phyloP scores from a whole-genome alignment of 2,113 vertebrate species.

The Calidris pygmaea region DNA sequence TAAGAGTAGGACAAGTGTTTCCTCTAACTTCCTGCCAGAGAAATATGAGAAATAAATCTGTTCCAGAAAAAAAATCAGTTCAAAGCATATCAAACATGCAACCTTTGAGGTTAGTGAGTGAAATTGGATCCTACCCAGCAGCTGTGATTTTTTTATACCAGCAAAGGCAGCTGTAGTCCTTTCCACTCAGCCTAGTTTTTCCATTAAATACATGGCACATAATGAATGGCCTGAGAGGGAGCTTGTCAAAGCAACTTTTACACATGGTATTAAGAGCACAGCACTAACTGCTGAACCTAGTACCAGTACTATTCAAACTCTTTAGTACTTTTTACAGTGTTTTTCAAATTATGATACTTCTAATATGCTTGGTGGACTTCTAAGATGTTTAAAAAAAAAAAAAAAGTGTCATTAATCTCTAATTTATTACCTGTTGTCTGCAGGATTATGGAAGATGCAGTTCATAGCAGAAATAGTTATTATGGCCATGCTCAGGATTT shows the following conservation, averaged over 20 bases:
- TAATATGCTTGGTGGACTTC: background rate
- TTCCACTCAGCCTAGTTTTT: background rate
- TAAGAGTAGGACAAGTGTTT: background rate
- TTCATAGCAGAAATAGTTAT: conserved; percentile 88
- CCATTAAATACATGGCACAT: background rate
- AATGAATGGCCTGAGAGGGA: background rate
- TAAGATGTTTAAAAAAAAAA: background rate
- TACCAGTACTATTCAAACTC: background rate
- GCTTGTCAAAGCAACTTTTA: background rate
- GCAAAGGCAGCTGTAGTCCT: background rate
- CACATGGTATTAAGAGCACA: background rate
- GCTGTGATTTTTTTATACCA: background rate
- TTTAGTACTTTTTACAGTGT: background rate
- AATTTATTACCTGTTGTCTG: conserved; percentile 69
- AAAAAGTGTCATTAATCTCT: background rate
- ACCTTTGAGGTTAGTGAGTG: background rate
- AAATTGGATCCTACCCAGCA: background rate
- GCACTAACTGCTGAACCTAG: background rate
- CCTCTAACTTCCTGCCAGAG: background rate
- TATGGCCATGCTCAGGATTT: conserved; percentile 78
- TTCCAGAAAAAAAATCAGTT: background rate
- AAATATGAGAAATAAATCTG: background rate
- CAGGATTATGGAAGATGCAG: conserved; percentile 88
- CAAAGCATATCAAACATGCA: background rate
- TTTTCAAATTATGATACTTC: background rate